A percentile compares a stretch with the other conserved stretches of the same genome.
Evolutionary conservation across 2,888 invertebrate species (phyloP).

Genomic region (Tiliacea citrago): DNA sequence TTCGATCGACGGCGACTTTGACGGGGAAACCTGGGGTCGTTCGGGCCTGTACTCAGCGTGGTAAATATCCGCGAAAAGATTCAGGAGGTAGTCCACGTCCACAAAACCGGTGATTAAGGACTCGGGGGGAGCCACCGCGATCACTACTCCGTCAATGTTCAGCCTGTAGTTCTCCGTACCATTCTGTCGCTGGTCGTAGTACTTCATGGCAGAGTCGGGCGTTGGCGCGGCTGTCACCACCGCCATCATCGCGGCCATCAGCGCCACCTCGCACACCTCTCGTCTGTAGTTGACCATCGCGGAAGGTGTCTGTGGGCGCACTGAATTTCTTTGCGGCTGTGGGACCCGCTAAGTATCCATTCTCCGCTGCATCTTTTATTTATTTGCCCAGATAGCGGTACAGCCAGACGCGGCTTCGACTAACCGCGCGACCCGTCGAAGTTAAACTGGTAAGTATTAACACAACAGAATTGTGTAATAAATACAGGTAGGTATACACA

Average conservation of each 20-base stretch:
- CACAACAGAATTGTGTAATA: conserved; percentile 78
- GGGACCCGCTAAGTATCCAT: conserved; percentile 84
- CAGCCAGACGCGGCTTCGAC: conserved; percentile 76
- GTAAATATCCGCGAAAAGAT: conserved; percentile 75
- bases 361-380: conserved; percentile 89
- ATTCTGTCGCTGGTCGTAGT: conserved; percentile 94
- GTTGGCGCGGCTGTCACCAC: conserved; percentile 74
- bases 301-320: conserved; percentile 77
- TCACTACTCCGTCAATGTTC: conserved; percentile 92
- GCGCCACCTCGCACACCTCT: conserved; percentile 82
- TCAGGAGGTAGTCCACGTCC: conserved; percentile 85
- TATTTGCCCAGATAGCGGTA: conserved; percentile 90
- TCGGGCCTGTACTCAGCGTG: conserved; percentile 69
- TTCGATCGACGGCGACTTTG: conserved; percentile 37
- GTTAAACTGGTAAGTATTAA: conserved; percentile 87
- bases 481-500: conserved; percentile 68
- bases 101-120: conserved; percentile 90
- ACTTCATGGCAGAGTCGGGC: conserved; percentile 67
- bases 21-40: conserved; percentile 59
- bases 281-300: conserved; percentile 89
- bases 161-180: conserved; percentile 94
- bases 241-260: conserved; percentile 70
- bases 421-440: conserved; percentile 79
- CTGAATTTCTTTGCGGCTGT: conserved; percentile 80
- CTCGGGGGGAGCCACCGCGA: conserved; percentile 92